Conservation (phyloP, 2,113 vertebrate genomes). For the Talpa occidentalis region DNA sequence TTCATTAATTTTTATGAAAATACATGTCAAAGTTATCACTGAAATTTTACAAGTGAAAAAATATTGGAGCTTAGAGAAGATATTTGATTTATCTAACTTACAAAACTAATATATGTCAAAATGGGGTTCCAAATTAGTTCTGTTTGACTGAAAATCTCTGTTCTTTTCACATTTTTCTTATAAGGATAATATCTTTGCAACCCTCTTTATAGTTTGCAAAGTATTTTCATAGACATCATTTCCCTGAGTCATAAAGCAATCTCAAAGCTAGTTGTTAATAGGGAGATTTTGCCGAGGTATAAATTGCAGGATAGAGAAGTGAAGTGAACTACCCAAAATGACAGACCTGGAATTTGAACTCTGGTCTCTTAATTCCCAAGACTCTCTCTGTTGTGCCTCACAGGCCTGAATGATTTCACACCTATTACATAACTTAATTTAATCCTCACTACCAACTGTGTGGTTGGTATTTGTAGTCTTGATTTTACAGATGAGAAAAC, state of each 20-base stretch:
- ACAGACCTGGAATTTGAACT: neutral
- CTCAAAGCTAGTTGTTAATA: neutral
- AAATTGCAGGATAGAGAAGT: neutral
- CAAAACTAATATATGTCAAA: neutral
- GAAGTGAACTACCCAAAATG: neutral
- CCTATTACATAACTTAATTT: neutral
- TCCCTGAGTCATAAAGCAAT: neutral
- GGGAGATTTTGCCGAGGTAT: neutral
- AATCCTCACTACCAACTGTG: neutral
- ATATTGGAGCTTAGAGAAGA: neutral
- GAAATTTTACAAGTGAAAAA: neutral
- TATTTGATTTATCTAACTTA: neutral
- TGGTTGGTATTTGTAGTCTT: neutral
- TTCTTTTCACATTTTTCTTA: neutral
- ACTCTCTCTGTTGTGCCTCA: neutral
- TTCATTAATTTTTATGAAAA: conserved; percentile 39
- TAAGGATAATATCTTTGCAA: neutral
- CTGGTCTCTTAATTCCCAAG: neutral
- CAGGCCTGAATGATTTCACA: neutral
- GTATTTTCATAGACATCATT: neutral
- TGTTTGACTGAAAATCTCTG: neutral
- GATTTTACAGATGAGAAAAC: neutral
- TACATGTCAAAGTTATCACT: neutral
- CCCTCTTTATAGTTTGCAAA: neutral
- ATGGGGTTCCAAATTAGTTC: neutral